A percentile compares a stretch with the other conserved stretches of the same genome.
phyloP scores from a whole-genome alignment of 1,140 invertebrate species.

The Drosophila serrata region DNA sequence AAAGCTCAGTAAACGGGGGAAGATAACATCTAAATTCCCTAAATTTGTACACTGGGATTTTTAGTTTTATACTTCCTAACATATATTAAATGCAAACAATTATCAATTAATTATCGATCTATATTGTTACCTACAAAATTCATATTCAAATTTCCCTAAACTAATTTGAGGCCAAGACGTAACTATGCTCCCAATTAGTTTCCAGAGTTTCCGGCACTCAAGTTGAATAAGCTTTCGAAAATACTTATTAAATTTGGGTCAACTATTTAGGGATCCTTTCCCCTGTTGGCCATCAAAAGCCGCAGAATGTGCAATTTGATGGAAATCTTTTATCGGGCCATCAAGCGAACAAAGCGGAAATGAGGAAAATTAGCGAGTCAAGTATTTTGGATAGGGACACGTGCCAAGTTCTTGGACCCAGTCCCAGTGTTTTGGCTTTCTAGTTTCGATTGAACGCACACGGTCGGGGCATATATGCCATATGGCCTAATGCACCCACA shows the following conservation, averaged over 20 bases:
- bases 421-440: constrained; percentile 38
- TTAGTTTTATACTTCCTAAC: too few species aligned
- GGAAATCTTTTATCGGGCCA: constrained; percentile 56
- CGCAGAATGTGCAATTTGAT: constrained; percentile 64
- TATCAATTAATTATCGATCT: not conserved
- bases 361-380: constrained; percentile 64
- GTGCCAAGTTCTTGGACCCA: constrained; percentile 36
- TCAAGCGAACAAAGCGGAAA: constrained; percentile 52
- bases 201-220: not conserved
- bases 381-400: constrained; percentile 37
- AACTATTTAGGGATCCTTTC: not conserved
- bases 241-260: constrained; percentile 29
- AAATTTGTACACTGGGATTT: not conserved
- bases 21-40: too few species aligned
- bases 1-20: not conserved
- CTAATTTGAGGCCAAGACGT: not conserved
- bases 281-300: constrained; percentile 20
- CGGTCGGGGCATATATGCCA: constrained; percentile 8
- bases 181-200: constrained; percentile 10
- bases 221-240: constrained; percentile 18
- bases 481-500: constrained; percentile 33
- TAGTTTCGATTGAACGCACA: constrained; percentile 48
- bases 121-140: not conserved
- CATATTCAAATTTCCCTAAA: not conserved
- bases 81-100: too few species aligned